Conservation (phyloP, 2,888 invertebrate genomes). For the Spodoptera picta region DNA sequence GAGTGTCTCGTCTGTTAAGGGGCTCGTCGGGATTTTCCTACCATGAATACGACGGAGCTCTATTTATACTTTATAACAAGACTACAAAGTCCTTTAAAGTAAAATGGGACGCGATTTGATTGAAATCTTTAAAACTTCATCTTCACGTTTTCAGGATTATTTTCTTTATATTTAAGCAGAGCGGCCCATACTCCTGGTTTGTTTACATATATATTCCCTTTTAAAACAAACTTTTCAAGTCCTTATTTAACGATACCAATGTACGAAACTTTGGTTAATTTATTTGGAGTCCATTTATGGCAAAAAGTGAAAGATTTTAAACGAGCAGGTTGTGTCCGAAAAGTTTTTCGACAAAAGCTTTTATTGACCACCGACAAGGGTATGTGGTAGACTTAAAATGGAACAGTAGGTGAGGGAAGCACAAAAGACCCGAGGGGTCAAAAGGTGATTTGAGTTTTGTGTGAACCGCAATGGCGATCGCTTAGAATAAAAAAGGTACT, state of each 20-base stretch:
- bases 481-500: conserved; percentile 8
- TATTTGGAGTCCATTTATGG: conserved; percentile 30
- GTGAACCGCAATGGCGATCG: conserved; percentile 4
- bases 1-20: conserved; percentile 55
- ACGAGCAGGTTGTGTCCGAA: conserved; percentile 21
- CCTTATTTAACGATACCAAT: conserved; percentile 3
- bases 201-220: conserved; percentile 7
- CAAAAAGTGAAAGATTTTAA: conserved; percentile 33
- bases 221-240: conserved; percentile 6
- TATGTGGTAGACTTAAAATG: conserved; percentile 19
- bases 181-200: conserved; percentile 1
- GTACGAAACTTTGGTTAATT: conserved; percentile 18
- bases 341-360: conserved; percentile 22
- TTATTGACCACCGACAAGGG: conserved; percentile 44
- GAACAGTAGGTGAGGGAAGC: conserved; percentile 13
- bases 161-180: conserved; percentile 16
- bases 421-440: conserved; percentile 33
- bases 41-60: conserved; percentile 58
- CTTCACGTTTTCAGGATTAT: conserved; percentile 28
- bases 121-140: conserved; percentile 60
- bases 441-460: conserved; percentile 26
- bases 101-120: conserved; percentile 49
- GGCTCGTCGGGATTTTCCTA: conserved; percentile 60
- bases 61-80: conserved; percentile 65
- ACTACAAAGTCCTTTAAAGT: conserved; percentile 60